These are phyloP conservation scores for Oscheius sp. DNA, from an alignment of 2,888 invertebrate genomes.

Conservation along the genomic window DNA sequence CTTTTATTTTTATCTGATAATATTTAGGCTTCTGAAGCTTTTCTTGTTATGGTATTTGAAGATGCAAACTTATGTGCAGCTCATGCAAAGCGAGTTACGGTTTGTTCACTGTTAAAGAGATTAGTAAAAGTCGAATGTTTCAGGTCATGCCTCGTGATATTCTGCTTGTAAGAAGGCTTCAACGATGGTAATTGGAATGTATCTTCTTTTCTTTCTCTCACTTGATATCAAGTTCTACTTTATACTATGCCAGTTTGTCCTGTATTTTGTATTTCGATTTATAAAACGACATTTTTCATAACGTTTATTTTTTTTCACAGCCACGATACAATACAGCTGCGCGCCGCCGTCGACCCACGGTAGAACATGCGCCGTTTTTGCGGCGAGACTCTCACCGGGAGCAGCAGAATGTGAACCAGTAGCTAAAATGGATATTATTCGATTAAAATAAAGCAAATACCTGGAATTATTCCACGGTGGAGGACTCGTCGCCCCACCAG, in stretches of 20 bases:
- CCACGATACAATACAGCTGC: constrained; percentile 39
- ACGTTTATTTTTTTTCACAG: constrained; percentile 27
- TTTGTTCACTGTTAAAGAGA: too few species aligned
- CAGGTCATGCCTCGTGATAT: constrained; percentile 46
- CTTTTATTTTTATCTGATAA: not conserved
- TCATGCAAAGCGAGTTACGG: constrained; percentile 52
- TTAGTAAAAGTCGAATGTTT: too few species aligned
- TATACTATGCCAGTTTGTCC: not conserved
- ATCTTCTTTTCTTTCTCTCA: not conserved
- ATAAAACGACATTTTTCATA: constrained; percentile 1
- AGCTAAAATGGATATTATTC: not conserved
- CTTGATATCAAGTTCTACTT: not conserved
- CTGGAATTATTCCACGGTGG: constrained; percentile 16
- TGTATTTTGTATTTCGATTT: not conserved
- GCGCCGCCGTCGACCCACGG: constrained; percentile 36
- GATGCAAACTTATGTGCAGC: constrained; percentile 36
- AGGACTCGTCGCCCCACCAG: constrained; percentile 28
- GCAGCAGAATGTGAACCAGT: not conserved
- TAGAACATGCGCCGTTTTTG: constrained; percentile 11
- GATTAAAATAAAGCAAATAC: not conserved
- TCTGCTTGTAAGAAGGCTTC: constrained; percentile 45
- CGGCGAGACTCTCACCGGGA: constrained; percentile 19
- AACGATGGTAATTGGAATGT: constrained; percentile 22
- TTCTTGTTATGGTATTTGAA: constrained; percentile 48
- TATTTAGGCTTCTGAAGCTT: constrained; percentile 46